Evolutionary conservation across 2,888 invertebrate species (phyloP).

Genomic region (Bedellia somnulentella): DNA sequence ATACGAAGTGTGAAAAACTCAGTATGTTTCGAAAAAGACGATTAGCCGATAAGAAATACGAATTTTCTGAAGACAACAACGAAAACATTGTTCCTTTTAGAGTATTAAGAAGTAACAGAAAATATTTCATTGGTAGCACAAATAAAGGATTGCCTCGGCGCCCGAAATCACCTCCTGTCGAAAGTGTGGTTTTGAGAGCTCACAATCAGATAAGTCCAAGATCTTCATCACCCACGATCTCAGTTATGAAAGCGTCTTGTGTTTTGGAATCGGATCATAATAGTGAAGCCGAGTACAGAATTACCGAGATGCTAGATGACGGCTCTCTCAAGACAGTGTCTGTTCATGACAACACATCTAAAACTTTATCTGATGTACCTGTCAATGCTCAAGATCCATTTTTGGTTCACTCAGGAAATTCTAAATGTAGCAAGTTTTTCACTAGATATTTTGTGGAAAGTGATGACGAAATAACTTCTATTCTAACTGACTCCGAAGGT

Average conservation of each 20-base stretch:
- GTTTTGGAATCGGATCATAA: constrained; percentile 41
- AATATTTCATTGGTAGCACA: constrained; percentile 45
- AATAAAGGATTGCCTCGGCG: constrained; percentile 27
- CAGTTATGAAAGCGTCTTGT: constrained; percentile 26
- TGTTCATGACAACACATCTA: constrained; percentile 52
- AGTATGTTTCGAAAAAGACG: constrained; percentile 82
- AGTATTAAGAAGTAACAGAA: constrained; percentile 59
- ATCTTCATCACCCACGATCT: constrained; percentile 29
- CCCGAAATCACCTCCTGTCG: constrained; percentile 44
- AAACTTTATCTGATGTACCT: constrained; percentile 46
- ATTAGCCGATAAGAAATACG: constrained; percentile 89
- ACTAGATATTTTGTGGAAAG: constrained; percentile 69
- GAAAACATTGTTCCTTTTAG: constrained; percentile 69
- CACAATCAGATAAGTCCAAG: constrained; percentile 44
- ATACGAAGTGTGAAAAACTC: constrained; percentile 81
- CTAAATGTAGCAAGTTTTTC: constrained; percentile 67
- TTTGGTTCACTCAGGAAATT: constrained; percentile 51
- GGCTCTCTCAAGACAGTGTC: constrained; percentile 51
- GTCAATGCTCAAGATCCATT: constrained; percentile 50
- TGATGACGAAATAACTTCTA: constrained; percentile 71
- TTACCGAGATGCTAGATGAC: constrained; percentile 53
- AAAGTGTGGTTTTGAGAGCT: constrained; percentile 41
- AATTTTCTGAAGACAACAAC: constrained; percentile 80
- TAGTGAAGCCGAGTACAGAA: constrained; percentile 50
- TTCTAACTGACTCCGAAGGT: constrained; percentile 74